phyloP scores from a whole-genome alignment of 2,113 vertebrate genomes.

The Salvelinus namaycush region DNA sequence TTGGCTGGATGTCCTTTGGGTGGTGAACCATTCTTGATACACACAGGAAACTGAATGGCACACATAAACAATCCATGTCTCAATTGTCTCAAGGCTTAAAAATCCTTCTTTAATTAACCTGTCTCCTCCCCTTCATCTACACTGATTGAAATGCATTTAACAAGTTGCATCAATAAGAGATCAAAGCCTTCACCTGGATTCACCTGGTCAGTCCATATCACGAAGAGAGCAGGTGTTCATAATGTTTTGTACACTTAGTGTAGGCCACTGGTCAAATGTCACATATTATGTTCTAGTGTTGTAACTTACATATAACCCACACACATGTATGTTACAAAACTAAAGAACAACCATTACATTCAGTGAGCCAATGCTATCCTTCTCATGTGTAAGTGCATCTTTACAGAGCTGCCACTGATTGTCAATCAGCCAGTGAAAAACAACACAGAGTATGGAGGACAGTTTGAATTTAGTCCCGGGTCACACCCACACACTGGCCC shows the following conservation, averaged over 20 bases:
- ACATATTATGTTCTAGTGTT: not conserved
- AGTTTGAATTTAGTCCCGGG: no score
- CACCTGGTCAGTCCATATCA: no score
- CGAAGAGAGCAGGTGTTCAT: no score
- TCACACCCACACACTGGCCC: not conserved
- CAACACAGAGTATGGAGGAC: not conserved
- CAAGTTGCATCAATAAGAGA: no score
- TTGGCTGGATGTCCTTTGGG: no score
- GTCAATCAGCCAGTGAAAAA: not conserved
- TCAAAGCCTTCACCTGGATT: no score
- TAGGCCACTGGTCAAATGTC: not conserved
- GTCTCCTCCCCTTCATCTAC: no score
- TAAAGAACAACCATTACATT: not conserved
- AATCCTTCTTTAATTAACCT: no score
- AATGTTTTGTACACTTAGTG: no score
- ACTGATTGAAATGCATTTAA: no score
- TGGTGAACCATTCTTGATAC: not conserved
- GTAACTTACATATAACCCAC: not conserved
- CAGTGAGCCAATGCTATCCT: not conserved
- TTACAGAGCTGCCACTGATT: not conserved
- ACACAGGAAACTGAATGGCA: not conserved
- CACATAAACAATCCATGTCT: no score
- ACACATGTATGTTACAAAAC: not conserved
- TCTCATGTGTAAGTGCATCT: not conserved
- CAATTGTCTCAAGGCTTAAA: no score